Base-by-base conservation (phyloP, 1,140 invertebrate species). In the Bombyx mandarina region DNA sequence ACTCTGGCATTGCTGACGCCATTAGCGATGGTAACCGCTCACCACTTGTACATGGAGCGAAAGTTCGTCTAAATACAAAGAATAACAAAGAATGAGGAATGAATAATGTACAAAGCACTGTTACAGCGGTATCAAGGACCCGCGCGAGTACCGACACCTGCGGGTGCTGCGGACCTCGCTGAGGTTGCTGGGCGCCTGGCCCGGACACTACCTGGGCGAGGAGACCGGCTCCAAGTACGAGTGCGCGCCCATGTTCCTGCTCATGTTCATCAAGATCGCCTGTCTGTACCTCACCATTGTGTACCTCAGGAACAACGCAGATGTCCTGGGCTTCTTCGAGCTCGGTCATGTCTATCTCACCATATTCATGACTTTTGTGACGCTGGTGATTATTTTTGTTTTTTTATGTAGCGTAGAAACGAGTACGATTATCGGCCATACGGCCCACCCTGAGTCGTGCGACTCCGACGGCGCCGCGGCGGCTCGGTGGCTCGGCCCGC, bases 261-360 rank as follows among this genome's bases (percentile, higher is more conserved):
- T 45, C 43, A 45, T 54, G 53, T 18, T 54, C 26, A 22, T 54
- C 26, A 54, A 54, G 45, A 22, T 45, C 12, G 6, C 18, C 7
- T 35, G 53, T 45, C 10, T 54, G 43, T 7, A 8, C 18, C 53
- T 54, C 6, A 54, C 53, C 2, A 3, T 54, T 1, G 12, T 43
- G 43, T 57, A 60, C n/a, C 8, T 62, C n/a, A 57, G 45, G 50
- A 26, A 43, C 10, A 22, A 66, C 51, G 45, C 46, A n/a, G 44
- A 45, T 10, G 47, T 56, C 10, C 57, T 57, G 1, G 59, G 55
- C 49, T 66, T 69, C 26, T 57, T 61, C 18, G 26, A 57, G 42
- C 18, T 69, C 6, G 67, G 64, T 5, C 67, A 66, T 12, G 59
- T 22, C 43, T 69, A 69, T 43, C 63, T 69, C 8, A 64, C 59